Conservation (phyloP, 2,888 invertebrate genomes). For the Aquatica leii region DNA sequence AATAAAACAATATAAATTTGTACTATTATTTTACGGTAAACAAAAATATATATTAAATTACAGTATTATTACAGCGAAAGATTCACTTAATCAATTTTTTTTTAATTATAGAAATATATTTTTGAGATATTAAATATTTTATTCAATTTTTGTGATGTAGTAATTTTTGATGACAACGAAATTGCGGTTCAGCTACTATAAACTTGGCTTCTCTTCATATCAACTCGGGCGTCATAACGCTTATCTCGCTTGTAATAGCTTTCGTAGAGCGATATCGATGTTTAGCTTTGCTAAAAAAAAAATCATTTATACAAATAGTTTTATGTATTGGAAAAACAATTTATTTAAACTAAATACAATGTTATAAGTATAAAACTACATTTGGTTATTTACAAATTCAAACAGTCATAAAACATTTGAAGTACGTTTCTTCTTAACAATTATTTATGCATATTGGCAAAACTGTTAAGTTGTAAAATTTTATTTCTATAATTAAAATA, state of each 20-base stretch:
- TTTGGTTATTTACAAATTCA: neutral
- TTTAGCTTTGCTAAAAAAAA: conserved; percentile 27
- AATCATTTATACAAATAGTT: conserved; percentile 22
- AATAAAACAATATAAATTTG: too few species aligned
- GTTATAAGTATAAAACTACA: conserved; percentile 1
- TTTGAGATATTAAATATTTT: conserved; percentile 7
- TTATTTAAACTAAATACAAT: too few species aligned
- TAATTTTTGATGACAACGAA: conserved; percentile 18
- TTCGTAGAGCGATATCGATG: conserved; percentile 32
- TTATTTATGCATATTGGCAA: too few species aligned
- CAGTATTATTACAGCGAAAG: too few species aligned
- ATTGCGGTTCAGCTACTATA: conserved; percentile 23
- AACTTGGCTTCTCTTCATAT: conserved; percentile 30
- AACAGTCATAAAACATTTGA: conserved; percentile 10
- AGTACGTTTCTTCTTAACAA: conserved; percentile 13
- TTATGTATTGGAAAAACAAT: conserved; percentile 15
- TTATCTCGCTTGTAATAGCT: conserved; percentile 34
- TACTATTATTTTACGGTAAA: too few species aligned
- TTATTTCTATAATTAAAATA: conserved; percentile 30
- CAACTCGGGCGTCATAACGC: conserved; percentile 35
- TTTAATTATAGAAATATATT: too few species aligned
- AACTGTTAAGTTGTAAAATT: conserved; percentile 19
- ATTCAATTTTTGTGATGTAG: conserved; percentile 19
- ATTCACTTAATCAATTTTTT: too few species aligned
- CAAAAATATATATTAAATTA: too few species aligned